phyloP scores from a whole-genome alignment of 2,113 vertebrate genomes.

The Gymnarchus niloticus region DNA sequence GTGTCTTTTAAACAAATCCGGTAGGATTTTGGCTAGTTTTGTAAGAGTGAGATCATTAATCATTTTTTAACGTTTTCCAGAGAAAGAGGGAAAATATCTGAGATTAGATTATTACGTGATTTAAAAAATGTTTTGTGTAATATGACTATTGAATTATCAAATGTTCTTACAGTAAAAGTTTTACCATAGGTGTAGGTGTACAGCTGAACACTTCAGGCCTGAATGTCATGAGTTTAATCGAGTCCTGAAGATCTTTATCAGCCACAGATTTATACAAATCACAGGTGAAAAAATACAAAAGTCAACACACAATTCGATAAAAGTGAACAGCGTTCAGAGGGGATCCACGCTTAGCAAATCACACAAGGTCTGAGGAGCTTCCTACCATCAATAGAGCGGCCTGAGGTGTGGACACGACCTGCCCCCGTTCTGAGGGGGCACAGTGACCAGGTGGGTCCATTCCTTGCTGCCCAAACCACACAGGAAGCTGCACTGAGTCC shows the following conservation, averaged over 20 bases:
- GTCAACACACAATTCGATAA: neutral
- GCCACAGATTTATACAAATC: neutral
- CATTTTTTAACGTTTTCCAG: constrained; percentile 1
- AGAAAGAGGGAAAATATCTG: neutral
- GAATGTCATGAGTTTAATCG: neutral
- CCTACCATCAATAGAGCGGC: constrained; percentile 66
- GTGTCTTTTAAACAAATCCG: constrained; percentile 70
- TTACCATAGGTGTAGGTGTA: neutral
- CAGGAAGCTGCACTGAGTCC: constrained; percentile 70
- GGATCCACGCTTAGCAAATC: neutral
- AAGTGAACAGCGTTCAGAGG: neutral
- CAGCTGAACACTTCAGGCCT: neutral
- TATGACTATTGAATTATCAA: neutral
- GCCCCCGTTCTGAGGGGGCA: constrained; percentile 73
- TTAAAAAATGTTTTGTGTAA: neutral
- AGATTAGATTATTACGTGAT: neutral
- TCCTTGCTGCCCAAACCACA: constrained; percentile 73
- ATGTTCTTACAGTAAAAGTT: neutral
- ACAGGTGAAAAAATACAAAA: neutral
- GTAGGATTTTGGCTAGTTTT: constrained; percentile 78
- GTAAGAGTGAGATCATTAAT: constrained; percentile 20
- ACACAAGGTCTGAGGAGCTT: neutral
- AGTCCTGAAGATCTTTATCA: neutral
- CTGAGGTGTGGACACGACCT: constrained; percentile 75
- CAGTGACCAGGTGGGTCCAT: constrained; percentile 67